Percentiles rank a stretch among this genome's conserved stretches.
These are phyloP conservation scores for Amphiprion clarkii DNA, from an alignment of 2,797 vertebrate genomes.

Conservation along the genomic window DNA sequence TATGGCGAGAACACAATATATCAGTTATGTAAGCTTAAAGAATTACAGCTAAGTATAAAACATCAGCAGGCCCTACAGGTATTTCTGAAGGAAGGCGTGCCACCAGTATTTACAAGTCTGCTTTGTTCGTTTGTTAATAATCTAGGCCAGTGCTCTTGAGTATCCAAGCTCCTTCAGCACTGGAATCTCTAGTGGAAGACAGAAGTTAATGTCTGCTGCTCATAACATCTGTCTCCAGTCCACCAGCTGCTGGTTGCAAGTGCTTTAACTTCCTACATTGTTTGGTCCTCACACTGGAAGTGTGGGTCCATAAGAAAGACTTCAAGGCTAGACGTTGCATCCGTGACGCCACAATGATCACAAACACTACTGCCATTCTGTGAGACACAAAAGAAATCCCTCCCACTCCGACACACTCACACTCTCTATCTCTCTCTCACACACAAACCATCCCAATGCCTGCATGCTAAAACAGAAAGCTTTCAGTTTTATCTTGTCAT, in stretches of 20 bases:
- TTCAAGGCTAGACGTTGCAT: conserved; percentile 69
- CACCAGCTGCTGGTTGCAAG: conserved; percentile 66
- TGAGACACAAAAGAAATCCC: conserved; percentile 66
- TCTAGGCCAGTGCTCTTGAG: conserved; percentile 29
- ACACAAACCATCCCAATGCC: conserved; percentile 22
- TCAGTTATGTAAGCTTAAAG: conserved; percentile 39
- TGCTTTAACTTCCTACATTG: conserved; percentile 61
- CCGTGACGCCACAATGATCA: conserved; percentile 56
- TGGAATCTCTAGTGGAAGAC: conserved; percentile 61
- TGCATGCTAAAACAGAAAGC: conserved; percentile 38
- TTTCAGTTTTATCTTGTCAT: conserved; percentile 42
- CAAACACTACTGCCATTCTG: conserved; percentile 66
- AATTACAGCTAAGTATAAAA: conserved; percentile 50
- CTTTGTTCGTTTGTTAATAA: conserved; percentile 40
- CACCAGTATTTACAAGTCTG: conserved; percentile 16
- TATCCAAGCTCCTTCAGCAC: conserved; percentile 28
- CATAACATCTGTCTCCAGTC: conserved; percentile 69
- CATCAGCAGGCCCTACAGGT: conserved; percentile 46
- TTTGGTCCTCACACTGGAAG: conserved; percentile 45
- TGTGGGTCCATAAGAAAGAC: conserved; percentile 62
- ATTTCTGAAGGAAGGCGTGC: conserved; percentile 55
- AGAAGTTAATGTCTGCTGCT: conserved; percentile 65
- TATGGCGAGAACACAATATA: conserved; percentile 20
- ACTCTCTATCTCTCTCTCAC: conserved; percentile 9
- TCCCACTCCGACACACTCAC: conserved; percentile 23